Percentiles rank a stretch among this genome's conserved stretches.
Evolutionary conservation across 2,888 invertebrate species (phyloP).

Genomic region (Sminthurides aquaticus): DNA sequence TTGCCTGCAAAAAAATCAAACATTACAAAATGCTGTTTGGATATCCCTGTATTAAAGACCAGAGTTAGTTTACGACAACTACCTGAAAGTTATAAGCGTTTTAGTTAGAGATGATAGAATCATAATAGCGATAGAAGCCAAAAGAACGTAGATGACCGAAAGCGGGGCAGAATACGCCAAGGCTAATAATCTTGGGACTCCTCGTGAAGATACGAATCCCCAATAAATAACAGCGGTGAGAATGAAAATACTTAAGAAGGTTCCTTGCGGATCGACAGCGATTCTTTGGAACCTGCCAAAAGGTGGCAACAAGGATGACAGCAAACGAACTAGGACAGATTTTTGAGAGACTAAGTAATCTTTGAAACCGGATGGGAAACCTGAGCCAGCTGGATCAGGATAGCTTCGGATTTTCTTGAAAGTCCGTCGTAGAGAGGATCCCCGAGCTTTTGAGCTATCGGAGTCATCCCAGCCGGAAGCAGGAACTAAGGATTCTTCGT

Average conservation of each 20-base stretch:
- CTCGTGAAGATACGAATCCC: conserved; percentile 29
- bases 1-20: conserved; percentile 44
- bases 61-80: not conserved
- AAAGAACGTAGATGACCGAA: conserved; percentile 34
- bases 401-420: conserved; percentile 9
- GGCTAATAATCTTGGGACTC: conserved; percentile 20
- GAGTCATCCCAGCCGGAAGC: conserved; percentile 21
- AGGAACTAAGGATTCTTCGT: conserved; percentile 31
- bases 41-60: not conserved
- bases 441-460: not conserved
- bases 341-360: conserved; percentile 40
- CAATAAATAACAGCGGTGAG: conserved; percentile 37
- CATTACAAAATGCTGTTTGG: not conserved
- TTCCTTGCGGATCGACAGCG: conserved; percentile 38
- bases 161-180: conserved; percentile 26
- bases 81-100: conserved; percentile 39
- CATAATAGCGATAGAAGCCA: conserved; percentile 29
- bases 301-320: conserved; percentile 41
- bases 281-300: conserved; percentile 37
- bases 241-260: conserved; percentile 37
- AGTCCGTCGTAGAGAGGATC: conserved; percentile 1
- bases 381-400: conserved; percentile 2
- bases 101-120: conserved; percentile 36
- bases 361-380: conserved; percentile 34
- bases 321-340: conserved; percentile 34